These are phyloP conservation scores for Leptopilina clavipes DNA, from an alignment of 1,140 invertebrate genomes.

Conservation along the genomic window DNA sequence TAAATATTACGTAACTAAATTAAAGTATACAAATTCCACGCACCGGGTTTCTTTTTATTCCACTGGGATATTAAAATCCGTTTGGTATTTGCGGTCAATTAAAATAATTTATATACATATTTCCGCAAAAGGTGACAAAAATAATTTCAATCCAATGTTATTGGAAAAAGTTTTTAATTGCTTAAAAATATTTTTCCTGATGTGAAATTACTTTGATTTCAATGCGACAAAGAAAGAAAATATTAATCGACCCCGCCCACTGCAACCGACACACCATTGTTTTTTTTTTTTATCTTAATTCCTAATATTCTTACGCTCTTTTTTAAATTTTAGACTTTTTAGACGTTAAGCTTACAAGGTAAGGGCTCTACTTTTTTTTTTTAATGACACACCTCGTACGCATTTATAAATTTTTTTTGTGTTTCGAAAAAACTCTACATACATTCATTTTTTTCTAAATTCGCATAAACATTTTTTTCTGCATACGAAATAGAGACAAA, in stretches of 20 bases:
- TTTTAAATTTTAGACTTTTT: constrained; percentile 49
- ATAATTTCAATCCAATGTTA: constrained; percentile 40
- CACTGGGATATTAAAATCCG: constrained; percentile 54
- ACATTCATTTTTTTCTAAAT: constrained; percentile 59
- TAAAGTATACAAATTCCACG: constrained; percentile 45
- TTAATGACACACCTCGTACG: constrained; percentile 61
- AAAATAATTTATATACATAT: constrained; percentile 69
- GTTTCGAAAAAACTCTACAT: constrained; percentile 52
- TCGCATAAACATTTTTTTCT: constrained; percentile 51
- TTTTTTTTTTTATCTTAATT: constrained; percentile 41
- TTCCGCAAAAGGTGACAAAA: constrained; percentile 61
- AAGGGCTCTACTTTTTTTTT: constrained; percentile 54
- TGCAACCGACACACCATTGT: constrained; percentile 56
- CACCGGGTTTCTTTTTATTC: constrained; percentile 31
- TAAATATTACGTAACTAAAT: constrained; percentile 71
- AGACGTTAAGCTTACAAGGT: constrained; percentile 56
- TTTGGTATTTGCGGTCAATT: constrained; percentile 66
- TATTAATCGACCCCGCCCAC: constrained; percentile 55
- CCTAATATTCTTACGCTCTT: constrained; percentile 45
- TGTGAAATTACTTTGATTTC: neutral
- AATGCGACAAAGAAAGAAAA: neutral
- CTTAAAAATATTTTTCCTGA: neutral
- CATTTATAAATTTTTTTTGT: constrained; percentile 43
- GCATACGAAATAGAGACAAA: constrained; percentile 71
- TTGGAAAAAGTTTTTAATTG: no score